These are phyloP conservation scores for Mastomys coucha DNA, from an alignment of 2,113 vertebrate species.

Conservation along the genomic window DNA sequence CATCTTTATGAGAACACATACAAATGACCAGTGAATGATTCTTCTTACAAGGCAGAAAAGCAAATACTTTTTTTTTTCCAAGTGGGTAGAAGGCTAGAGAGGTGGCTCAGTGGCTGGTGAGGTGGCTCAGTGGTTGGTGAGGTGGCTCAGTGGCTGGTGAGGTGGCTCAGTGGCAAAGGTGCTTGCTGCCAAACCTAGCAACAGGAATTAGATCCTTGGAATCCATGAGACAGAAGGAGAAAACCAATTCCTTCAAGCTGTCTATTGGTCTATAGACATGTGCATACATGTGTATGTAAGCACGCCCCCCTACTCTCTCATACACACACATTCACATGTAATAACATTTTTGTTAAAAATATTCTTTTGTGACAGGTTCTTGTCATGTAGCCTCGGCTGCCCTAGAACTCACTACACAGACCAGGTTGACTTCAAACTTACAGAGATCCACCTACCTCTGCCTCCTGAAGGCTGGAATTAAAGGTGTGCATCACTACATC, in stretches of 20 bases:
- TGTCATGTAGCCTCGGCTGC: neutral
- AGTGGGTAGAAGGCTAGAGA: neutral
- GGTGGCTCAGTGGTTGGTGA: neutral
- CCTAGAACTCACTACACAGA: neutral
- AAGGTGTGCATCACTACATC: neutral
- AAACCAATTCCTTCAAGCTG: neutral
- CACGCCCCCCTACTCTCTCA: neutral
- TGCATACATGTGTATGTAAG: too few species aligned
- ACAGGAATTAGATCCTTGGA: neutral
- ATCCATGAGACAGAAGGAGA: neutral
- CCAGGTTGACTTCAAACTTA: neutral
- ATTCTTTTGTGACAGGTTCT: neutral
- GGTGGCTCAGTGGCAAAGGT: neutral
- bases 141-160: neutral
- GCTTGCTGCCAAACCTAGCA: neutral
- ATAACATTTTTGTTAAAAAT: neutral
- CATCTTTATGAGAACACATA: conserved; percentile 35
- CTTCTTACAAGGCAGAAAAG: neutral
- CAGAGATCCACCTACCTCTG: neutral
- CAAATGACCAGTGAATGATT: neutral
- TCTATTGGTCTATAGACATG: neutral
- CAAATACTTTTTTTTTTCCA: neutral
- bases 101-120: neutral
- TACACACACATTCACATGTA: neutral
- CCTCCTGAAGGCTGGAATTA: neutral